phyloP scores from a whole-genome alignment of 2,797 vertebrate genomes.

The Enteromius radiatus region DNA sequence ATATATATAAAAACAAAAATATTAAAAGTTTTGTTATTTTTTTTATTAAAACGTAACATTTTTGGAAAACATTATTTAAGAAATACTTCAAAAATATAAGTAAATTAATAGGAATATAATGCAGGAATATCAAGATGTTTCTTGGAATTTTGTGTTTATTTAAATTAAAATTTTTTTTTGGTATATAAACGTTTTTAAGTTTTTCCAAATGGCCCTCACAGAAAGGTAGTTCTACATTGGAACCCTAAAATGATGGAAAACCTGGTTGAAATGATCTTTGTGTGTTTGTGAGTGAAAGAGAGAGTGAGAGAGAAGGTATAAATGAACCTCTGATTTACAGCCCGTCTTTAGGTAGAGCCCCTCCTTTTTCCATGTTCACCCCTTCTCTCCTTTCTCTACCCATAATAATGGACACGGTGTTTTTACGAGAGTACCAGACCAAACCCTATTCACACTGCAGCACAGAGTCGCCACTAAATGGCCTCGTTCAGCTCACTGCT shows the following conservation, averaged over 20 bases:
- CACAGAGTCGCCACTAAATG: constrained; percentile 65
- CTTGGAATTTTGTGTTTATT: background rate
- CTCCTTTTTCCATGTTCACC: constrained; percentile 53
- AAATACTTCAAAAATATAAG: background rate
- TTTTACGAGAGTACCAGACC: constrained; percentile 65
- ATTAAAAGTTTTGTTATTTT: background rate
- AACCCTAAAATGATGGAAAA: constrained; percentile 20
- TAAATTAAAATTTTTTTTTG: background rate
- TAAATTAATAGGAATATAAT: background rate
- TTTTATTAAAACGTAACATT: background rate
- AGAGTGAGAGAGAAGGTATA: constrained; percentile 38
- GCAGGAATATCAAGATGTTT: too few relatives aligned
- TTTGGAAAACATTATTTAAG: background rate
- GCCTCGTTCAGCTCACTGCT: constrained; percentile 69
- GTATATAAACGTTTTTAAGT: background rate
- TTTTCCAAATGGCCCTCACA: constrained; percentile 28
- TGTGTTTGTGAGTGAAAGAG: constrained; percentile 10
- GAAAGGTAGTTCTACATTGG: background rate
- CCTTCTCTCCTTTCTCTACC: constrained; percentile 61
- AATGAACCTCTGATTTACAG: constrained; percentile 46
- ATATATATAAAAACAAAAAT: background rate
- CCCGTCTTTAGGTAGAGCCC: constrained; percentile 24
- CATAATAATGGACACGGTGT: constrained; percentile 66
- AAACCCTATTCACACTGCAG: constrained; percentile 60
- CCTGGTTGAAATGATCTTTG: constrained; percentile 43